Evolutionary conservation across 2,113 vertebrate genomes (phyloP), one percentile per base, ranked within the genome.

Genomic region (Chamaetylas fuelleborni): DNA sequence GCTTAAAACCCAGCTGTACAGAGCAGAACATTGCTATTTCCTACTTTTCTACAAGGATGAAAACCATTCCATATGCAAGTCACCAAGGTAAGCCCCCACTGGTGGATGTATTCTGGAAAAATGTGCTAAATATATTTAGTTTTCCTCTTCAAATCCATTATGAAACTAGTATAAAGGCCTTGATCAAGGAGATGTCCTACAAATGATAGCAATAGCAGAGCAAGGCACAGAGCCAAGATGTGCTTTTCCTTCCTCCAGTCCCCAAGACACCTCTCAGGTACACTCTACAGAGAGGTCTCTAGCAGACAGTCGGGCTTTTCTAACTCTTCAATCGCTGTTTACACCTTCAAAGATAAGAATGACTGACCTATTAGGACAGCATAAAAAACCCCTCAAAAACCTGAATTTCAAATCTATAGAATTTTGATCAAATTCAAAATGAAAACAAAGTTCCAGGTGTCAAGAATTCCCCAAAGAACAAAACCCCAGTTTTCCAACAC

Each of bases 311-410:
- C 0, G 0, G 20, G 9, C 24, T 80, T 62, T 70, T 86, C 53
- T 67, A 38, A 51, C 14, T 45, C 15, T 80, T 82, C 11, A 12
- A 9, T 47, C 6, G 5, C 43, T 64, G 5, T 67, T 74, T 54
- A 19, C 3, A 2, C n/a, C 26, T 60, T 50, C 33, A 72, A 77
- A 83, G 11, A 40, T 36, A 36, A 20, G 5, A 76, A 12, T 38
- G 42, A 45, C 25, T 45, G 31, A 79, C 25, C 14, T 42, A 18
- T 5, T 12, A 36, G 5, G 15, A 51, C 9, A 69, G 16, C 9
- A 53, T 29, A 12, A 66, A 58, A 19, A 62, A 31, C 14, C 0
- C 0, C 19, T 9, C 1, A 26, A 18, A 80, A 57, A 7, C 4
- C 5, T 45, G 19, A 60, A n/a, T 53, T 67, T 40, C 16, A 60